These are phyloP conservation scores for Coendou prehensilis DNA, from an alignment of 2,797 vertebrate species.

Conservation along the genomic window DNA sequence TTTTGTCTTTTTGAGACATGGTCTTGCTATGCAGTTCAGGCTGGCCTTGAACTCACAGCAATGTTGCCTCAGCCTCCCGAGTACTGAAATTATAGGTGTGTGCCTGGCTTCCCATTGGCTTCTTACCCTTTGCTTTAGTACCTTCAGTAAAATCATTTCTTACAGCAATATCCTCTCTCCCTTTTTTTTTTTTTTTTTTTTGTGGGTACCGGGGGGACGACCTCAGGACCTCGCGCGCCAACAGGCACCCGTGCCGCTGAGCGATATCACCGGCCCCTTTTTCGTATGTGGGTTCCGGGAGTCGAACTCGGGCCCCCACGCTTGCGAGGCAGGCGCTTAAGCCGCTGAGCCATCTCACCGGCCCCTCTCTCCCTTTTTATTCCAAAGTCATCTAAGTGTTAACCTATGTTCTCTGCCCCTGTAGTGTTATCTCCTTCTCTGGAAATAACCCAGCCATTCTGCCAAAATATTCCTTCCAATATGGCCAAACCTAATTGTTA, in stretches of 20 bases:
- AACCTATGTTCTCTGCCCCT: background rate
- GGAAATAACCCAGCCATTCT: constrained; percentile 27
- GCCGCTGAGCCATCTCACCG: no score
- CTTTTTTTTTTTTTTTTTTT: no score
- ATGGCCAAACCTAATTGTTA: background rate
- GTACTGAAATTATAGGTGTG: no score
- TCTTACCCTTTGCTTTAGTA: background rate
- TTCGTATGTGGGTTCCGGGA: no score
- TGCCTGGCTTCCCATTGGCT: background rate
- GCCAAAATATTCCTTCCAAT: background rate
- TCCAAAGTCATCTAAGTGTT: background rate
- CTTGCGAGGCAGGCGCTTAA: no score
- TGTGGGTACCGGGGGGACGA: no score
- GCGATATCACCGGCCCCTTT: no score
- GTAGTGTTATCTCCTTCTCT: background rate
- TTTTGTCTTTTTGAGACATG: background rate
- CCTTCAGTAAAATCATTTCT: constrained; percentile 12
- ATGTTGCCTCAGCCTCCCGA: background rate
- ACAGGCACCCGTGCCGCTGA: no score
- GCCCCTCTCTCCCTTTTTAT: background rate
- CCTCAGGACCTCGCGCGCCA: no score
- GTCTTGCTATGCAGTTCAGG: background rate
- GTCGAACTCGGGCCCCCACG: no score
- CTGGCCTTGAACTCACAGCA: background rate
- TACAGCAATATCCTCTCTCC: background rate